Base-by-base conservation (phyloP, 2,888 invertebrate species). In the Pristionchus exspectatus region DNA sequence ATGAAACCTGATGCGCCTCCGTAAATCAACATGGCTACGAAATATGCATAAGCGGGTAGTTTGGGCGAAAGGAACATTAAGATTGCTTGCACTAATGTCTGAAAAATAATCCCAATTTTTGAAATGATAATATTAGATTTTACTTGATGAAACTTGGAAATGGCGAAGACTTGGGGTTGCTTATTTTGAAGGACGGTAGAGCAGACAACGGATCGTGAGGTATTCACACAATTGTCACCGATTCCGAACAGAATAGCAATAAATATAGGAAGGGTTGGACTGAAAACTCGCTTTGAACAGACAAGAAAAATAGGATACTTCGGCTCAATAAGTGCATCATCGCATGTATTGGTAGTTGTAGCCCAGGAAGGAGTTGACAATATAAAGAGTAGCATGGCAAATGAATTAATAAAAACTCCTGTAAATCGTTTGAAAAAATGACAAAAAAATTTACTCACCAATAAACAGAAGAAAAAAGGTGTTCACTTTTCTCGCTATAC, bases 131-230 rank as follows among this genome's bases (percentile, higher is more conserved):
- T 63, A 24, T 21, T n/a, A 21, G 14, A n/a, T 63, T 21, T 69
- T 21, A 72, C 72, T 16, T 72, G 72, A 21, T 72, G 72, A 72
- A 72, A 72, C 72, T 72, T 72, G 72, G 72, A 72, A 72, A 72
- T 33, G 30, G 72, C 72, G 21, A 72, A 72, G 33, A 72, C 72
- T 72, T 72, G 72, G 5, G 72, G 18, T 72, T 33, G 72, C 18
- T 72, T 72, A 2, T 72, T 33, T 72, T 12, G 72, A 14, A 72
- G 72, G 10, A 33, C 21, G 0, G 33, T 16, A 2, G 72, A 30
- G 33, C 72, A 72, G 30, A 72, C 33, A 33, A 72, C 72, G 30
- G 12, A 30, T 72, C 72, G 16, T 5, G 72, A 30, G 14, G 72
- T 72, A 30, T 72, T 72, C 16, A 72, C 33, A 7, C 72, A 72